Conservation (phyloP, 2,113 vertebrate genomes). For the Gnathochromis pfefferi region DNA sequence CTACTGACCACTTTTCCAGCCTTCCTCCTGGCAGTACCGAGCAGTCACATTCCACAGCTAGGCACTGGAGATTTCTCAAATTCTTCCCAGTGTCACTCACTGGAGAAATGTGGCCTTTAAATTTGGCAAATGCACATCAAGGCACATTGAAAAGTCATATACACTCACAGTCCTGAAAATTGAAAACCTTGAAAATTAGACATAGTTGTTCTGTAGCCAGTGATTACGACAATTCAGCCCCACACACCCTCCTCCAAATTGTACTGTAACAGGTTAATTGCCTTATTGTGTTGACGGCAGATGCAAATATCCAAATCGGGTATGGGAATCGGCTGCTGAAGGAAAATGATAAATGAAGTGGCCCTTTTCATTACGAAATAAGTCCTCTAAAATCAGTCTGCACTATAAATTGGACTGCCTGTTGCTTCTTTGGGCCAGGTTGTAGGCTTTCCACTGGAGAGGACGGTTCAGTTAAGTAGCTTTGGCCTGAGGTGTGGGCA, state of each 20-base stretch:
- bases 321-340: background rate
- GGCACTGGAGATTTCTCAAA: conserved; percentile 68
- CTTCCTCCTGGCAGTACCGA: conserved; percentile 29
- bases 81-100: conserved; percentile 56
- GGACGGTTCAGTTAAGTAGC: background rate
- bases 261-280: background rate
- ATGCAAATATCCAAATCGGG: background rate
- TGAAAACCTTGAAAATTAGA: background rate
- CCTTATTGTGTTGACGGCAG: background rate
- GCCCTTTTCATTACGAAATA: background rate
- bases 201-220: background rate
- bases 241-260: background rate
- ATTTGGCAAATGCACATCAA: background rate
- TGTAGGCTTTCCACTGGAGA: conserved; percentile 40
- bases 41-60: conserved; percentile 43
- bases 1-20: conserved; percentile 53
- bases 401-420: background rate
- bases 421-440: background rate
- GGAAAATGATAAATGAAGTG: background rate
- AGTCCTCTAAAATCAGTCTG: background rate
- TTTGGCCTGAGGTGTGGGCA: conserved; percentile 51
- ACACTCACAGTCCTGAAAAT: background rate
- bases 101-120: background rate
- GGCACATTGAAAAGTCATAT: background rate
- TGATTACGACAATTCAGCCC: background rate